These are phyloP conservation scores for Podocnemis expansa DNA, from an alignment of 2,113 vertebrate genomes.

Conservation along the genomic window DNA sequence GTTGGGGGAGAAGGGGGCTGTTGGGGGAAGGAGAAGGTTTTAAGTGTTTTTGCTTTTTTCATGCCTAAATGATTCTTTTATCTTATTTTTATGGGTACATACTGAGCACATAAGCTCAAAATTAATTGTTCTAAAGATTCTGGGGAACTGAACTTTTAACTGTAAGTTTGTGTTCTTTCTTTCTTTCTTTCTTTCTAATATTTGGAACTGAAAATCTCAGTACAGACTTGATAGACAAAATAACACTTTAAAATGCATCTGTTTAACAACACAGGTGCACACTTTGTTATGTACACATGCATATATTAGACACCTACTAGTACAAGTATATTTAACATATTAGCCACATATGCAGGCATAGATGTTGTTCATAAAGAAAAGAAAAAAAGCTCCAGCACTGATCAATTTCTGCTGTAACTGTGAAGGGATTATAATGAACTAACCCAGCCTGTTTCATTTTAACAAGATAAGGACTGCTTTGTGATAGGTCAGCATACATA, in stretches of 20 bases:
- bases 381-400: conserved; percentile 22
- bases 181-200: background rate
- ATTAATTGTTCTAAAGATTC: conserved; percentile 14
- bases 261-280: background rate
- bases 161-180: background rate
- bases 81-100: background rate
- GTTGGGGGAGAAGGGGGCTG: background rate
- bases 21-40: background rate
- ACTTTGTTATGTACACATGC: background rate
- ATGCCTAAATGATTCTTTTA: background rate
- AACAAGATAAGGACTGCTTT: conserved; percentile 24
- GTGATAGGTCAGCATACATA: background rate
- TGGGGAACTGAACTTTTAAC: conserved; percentile 31
- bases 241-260: background rate
- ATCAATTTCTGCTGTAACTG: conserved; percentile 2
- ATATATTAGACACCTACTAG: background rate
- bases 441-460: conserved; percentile 34
- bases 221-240: background rate
- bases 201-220: background rate
- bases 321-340: accelerated
- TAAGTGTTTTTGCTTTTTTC: background rate
- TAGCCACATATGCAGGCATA: background rate
- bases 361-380: background rate
- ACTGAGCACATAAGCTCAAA: conserved; percentile 14
- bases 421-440: conserved; percentile 5